phyloP scores from a whole-genome alignment of 2,888 invertebrate genomes.

The Teinopalpus imperialis region DNA sequence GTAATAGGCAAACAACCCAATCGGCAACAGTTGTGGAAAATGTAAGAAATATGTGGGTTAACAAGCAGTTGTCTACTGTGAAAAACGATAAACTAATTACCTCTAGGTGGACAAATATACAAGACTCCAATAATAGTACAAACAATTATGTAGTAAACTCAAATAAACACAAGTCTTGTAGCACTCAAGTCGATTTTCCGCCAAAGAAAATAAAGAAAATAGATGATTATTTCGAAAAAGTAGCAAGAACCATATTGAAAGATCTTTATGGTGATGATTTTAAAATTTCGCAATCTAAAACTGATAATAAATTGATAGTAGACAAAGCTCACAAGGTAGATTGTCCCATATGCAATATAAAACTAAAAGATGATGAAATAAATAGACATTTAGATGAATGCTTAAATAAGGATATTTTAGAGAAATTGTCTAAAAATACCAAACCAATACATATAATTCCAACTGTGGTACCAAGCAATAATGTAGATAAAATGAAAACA shows the following conservation, averaged over 20 bases:
- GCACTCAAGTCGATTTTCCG: slow-evolving; percentile 39
- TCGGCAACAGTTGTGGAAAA: slow-evolving; percentile 36
- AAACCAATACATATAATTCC: not conserved
- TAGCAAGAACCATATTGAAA: slow-evolving; percentile 54
- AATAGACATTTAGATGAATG: slow-evolving; percentile 74
- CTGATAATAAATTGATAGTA: slow-evolving; percentile 44
- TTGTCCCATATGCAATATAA: slow-evolving; percentile 75
- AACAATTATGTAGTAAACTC: slow-evolving; percentile 11
- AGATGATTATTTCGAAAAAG: slow-evolving; percentile 61
- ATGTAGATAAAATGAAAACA: slow-evolving; percentile 12
- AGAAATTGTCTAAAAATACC: slow-evolving; percentile 41
- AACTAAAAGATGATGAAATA: slow-evolving; percentile 53
- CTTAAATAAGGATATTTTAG: slow-evolving; percentile 61
- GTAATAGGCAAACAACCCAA: slow-evolving; percentile 30
- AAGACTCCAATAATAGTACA: not conserved
- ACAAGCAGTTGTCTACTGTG: slow-evolving; percentile 35
- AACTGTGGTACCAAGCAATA: slow-evolving; percentile 26
- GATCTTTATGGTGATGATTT: slow-evolving; percentile 69
- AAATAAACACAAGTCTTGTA: slow-evolving; percentile 24
- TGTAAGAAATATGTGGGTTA: slow-evolving; percentile 47
- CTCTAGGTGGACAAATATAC: not conserved
- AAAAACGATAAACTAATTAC: slow-evolving; percentile 4
- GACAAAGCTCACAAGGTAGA: slow-evolving; percentile 43
- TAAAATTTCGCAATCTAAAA: slow-evolving; percentile 43
- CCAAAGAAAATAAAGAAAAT: slow-evolving; percentile 65